Evolutionary conservation across 1,140 invertebrate genomes (phyloP), one percentile per base, ranked within the genome.

Genomic region (Apis laboriosa): DNA sequence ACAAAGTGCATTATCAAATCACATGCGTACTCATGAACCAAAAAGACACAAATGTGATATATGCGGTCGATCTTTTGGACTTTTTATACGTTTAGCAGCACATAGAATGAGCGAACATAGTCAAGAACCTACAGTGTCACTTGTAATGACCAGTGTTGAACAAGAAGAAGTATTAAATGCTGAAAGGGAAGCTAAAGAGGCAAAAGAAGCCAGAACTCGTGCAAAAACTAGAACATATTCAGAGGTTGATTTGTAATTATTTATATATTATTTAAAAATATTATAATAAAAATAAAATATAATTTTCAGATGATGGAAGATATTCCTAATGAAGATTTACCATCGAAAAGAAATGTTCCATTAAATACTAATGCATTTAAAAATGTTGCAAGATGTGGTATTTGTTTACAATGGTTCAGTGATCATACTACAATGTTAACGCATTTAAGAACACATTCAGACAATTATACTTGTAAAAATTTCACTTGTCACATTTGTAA

Each of bases 1-100:
- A 74, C 92, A 93, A 85, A 93, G 92, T 77, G 92, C 92, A 24
- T 85, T 93, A 49, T 93, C 92, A n/a, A 93, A 93, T 84, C 92
- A 93, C n/a, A 92, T 92, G 92, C 90, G 92, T 55, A 93, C 91
- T 49, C 92, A 93, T 19, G 90, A 93, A 81, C 92, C 92, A 15
- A 93, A 93, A 80, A 92, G 88, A 77, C 83, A 91, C 43, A 92
- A 93, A 72, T 93, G 92, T 84, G 89, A 93, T 63, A 90, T 92
- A 83, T 93, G 92, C n/a, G 92, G 92, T 2, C 86, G 92, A 60
- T 92, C 89, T 13, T 93, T 92, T 74, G 92, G 91, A 28, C 86
- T 93, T 43, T 88, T 91, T 61, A 92, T 93, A 87, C 87, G 92
- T 74, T 75, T 92, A 53, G 90, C 89, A 15, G 87, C 89, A 11